Evolutionary conservation across 2,888 invertebrate species (phyloP), one percentile per base, ranked within the genome.

Genomic region (Noctua janthe): DNA sequence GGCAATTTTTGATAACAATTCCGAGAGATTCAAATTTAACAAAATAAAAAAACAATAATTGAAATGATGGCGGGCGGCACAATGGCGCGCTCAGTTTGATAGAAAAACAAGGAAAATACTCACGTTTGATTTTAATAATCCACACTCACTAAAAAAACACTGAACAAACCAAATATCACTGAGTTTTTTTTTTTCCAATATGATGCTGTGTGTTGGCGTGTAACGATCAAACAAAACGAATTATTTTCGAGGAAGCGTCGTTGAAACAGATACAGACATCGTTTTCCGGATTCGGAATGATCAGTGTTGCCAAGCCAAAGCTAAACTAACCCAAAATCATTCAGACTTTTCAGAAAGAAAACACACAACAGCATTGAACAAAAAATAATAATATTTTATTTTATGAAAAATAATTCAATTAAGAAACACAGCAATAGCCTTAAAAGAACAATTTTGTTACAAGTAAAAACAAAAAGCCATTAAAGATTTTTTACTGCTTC

Each of bases 41-140:
- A 86, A 83, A 84, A 54, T 79, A 88, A 91, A 91, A 29, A 92
- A 92, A 92, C 89, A 88, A 88, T 88, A 91, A 91, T 91, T 90
- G 88, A 92, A 92, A 91, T 93, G 93, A 96, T 96, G 96, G 96
- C 96, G 95, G 96, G 96, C 95, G 94, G 94, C 93, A 92, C 92
- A 94, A 95, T 95, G 95, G 96, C 95, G 95, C 94, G 94, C 83
- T 85, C 77, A 39, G 66, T 89, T 84, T 88, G 81, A 78, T 85
- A 82, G 49, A 79, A 81, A 74, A 90, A 90, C 82, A 78, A 82
- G 71, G 47, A 84, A 84, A 89, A 77, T 92, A 96, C 96, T 95
- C 84, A 96, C 96, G 83, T 88, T 90, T 87, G 70, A 80, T 76
- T 62, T 79, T 80, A 85, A 87, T 83, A 92, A 91, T 93, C 90